Percentiles rank a stretch among this genome's conserved stretches.
These are phyloP conservation scores for Cygnus olor DNA, from an alignment of 2,797 vertebrate genomes.

Conservation along the genomic window DNA sequence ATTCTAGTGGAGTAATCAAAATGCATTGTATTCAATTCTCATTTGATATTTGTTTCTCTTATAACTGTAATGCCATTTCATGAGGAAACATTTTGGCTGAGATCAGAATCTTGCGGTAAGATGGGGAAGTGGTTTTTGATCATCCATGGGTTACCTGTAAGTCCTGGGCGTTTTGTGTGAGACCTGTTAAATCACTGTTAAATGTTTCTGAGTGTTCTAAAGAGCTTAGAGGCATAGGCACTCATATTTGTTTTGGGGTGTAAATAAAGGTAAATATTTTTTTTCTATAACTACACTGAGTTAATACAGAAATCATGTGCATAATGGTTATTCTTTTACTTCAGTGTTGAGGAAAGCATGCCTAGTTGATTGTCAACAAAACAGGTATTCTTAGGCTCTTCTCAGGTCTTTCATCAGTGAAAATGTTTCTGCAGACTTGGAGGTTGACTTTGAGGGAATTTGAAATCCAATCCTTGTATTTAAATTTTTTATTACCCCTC, in stretches of 20 bases:
- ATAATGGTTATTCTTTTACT: neutral
- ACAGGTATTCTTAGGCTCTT: neutral
- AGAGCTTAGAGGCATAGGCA: neutral
- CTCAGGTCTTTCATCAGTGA: neutral
- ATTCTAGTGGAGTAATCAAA: neutral
- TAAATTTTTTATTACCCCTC: neutral
- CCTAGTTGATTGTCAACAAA: neutral
- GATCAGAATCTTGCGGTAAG: neutral
- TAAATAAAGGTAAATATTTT: neutral
- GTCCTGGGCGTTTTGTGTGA: neutral
- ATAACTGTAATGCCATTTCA: neutral
- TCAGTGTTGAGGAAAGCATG: neutral
- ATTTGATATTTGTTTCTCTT: slow-evolving; percentile 1
- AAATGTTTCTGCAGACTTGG: neutral
- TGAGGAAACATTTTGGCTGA: neutral
- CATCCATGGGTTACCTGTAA: neutral
- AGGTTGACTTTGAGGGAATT: neutral
- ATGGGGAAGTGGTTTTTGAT: neutral
- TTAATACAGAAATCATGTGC: neutral
- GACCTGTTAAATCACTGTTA: neutral
- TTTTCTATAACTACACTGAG: neutral
- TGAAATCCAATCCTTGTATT: neutral
- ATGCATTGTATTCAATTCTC: neutral
- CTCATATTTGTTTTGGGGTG: neutral
- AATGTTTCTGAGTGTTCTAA: neutral